Evolutionary conservation across 1,140 invertebrate species (phyloP).

Genomic region (Drosophila punjabiensis): DNA sequence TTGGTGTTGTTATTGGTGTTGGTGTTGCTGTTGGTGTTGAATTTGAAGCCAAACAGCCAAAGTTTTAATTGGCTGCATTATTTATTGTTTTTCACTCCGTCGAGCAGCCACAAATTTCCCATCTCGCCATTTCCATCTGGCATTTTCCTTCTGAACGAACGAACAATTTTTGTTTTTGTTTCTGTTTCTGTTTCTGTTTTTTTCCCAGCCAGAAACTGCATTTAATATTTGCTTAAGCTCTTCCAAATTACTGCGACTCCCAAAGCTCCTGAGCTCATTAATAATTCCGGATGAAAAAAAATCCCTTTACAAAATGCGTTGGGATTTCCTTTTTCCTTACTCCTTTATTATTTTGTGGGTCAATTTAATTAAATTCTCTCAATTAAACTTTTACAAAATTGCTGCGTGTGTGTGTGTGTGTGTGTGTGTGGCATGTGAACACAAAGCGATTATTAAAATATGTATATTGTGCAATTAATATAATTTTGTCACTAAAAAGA

Average conservation of each 20-base stretch:
- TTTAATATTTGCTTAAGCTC: conserved; percentile 68
- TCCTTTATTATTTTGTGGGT: conserved; percentile 19
- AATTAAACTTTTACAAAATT: conserved; percentile 1
- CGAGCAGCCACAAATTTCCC: conserved; percentile 58
- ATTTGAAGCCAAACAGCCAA: conserved; percentile 72
- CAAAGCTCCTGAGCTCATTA: conserved; percentile 39
- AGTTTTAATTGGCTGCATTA: conserved; percentile 82
- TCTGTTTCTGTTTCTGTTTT: too few species aligned
- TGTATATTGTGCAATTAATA: neutral
- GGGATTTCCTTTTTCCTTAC: conserved; percentile 4
- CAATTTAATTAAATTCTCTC: conserved; percentile 20
- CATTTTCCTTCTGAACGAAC: conserved; percentile 26
- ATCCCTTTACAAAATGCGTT: conserved; percentile 18
- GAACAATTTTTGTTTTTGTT: neutral
- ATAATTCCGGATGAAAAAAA: conserved; percentile 23
- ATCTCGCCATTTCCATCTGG: conserved; percentile 2
- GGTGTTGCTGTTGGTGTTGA: conserved; percentile 41
- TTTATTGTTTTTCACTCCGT: conserved; percentile 80
- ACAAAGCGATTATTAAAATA: neutral
- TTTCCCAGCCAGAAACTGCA: conserved; percentile 56
- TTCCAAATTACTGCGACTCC: conserved; percentile 19
- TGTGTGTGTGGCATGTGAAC: too few species aligned
- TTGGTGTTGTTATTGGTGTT: conserved; percentile 31
- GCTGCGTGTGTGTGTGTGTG: too few species aligned
- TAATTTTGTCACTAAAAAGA: neutral